Base-by-base conservation (phyloP, 2,113 vertebrate species). In the Dendropsophus ebraccatus region DNA sequence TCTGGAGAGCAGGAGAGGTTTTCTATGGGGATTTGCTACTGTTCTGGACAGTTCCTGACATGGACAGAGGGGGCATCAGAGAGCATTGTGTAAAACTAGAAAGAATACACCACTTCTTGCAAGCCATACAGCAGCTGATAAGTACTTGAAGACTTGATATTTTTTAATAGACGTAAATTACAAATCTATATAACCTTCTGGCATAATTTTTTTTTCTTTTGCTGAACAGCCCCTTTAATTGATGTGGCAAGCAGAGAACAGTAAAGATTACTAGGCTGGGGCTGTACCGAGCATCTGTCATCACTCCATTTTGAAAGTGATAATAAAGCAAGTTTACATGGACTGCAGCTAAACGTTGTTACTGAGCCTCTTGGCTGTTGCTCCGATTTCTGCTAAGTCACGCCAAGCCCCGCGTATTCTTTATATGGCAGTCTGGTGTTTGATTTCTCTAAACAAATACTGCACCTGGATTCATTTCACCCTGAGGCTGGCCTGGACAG, bases 361-460 rank as follows among this genome's bases (percentile, higher is more conserved):
- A 17, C 13, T 52, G 35, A 14, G 52, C 76, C 32, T 13, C 30
- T 37, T 11, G 14, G 76, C 52, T 60, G 54, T 12, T 19, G 16
- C 10, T 47, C 16, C n/a, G 19, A 1, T 2, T 25, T 80, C 12
- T 56, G 11, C 52, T 5, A 12, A 78, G 52, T 79, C 76, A 79
- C 10, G 16, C n/a, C 76, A 6, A n/a, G 50, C 52, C 0, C 12
- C 1, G 2, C 23, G 8, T 28, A 80, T 45, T 80, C 50, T 77
- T 77, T 65, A 19, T 41, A 81, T 45, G 58, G 11, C 78, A 62
- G 37, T 47, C 23, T 60, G 28, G 77, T 41, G 23, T 80, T 60
- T 10, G 37, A 58, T 80, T 80, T 62, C 30, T 83, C 41, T 17
- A 70, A 52, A 82, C 65, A 73, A 70, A 30, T n/a, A 25, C 62